Percentiles rank a stretch among this genome's conserved stretches.
Conservation (phyloP, 2,888 invertebrate species). For the Laothoe populi region DNA sequence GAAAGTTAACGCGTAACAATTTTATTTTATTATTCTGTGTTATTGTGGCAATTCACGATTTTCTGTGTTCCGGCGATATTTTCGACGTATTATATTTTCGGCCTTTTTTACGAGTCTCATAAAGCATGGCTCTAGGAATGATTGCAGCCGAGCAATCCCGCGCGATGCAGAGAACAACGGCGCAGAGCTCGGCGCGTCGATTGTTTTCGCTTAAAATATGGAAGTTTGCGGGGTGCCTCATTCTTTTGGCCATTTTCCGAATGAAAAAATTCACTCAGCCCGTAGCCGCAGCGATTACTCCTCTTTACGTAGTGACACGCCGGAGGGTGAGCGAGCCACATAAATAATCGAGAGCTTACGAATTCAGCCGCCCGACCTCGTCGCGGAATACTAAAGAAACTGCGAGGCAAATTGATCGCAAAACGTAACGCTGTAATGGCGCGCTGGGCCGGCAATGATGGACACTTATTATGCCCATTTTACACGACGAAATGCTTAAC, state of each 20-base stretch:
- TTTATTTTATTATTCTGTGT: slow-evolving; percentile 57
- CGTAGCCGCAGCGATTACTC: slow-evolving; percentile 76
- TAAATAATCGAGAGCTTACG: slow-evolving; percentile 79
- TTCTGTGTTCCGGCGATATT: slow-evolving; percentile 59
- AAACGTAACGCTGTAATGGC: slow-evolving; percentile 59
- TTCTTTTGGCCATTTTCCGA: slow-evolving; percentile 74
- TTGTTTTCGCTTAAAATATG: slow-evolving; percentile 65
- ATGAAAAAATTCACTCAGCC: slow-evolving; percentile 77
- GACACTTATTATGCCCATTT: slow-evolving; percentile 40
- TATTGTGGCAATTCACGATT: slow-evolving; percentile 63
- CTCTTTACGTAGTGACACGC: slow-evolving; percentile 71
- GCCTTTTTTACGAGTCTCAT: slow-evolving; percentile 68
- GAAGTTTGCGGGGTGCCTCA: slow-evolving; percentile 68
- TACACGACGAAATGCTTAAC: not conserved
- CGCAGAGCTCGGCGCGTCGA: slow-evolving; percentile 44
- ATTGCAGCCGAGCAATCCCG: slow-evolving; percentile 44
- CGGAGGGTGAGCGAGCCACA: slow-evolving; percentile 61
- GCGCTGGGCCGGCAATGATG: slow-evolving; percentile 46
- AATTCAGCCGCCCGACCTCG: slow-evolving; percentile 60
- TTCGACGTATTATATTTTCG: slow-evolving; percentile 45
- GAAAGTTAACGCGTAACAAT: slow-evolving; percentile 35
- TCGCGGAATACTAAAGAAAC: slow-evolving; percentile 64
- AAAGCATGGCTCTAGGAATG: slow-evolving; percentile 64
- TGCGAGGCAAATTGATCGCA: slow-evolving; percentile 65
- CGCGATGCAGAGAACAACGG: slow-evolving; percentile 44